phyloP scores from a whole-genome alignment of 2,888 invertebrate species.

The Timema podura region DNA sequence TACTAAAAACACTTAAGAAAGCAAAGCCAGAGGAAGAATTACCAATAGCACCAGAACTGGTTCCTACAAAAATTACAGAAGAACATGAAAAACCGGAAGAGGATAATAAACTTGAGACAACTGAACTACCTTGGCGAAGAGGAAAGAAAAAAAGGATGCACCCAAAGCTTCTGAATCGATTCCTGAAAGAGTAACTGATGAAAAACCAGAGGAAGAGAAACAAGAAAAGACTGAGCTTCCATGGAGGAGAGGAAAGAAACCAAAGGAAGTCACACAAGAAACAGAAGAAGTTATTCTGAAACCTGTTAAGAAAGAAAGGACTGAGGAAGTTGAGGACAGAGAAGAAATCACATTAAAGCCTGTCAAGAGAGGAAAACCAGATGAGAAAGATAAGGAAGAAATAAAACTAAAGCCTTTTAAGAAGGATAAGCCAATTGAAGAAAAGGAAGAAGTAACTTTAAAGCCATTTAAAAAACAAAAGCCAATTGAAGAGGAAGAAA shows the following conservation, averaged over 20 bases:
- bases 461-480: conserved; percentile 25
- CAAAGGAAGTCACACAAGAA: conserved; percentile 17
- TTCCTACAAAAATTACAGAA: conserved; percentile 34
- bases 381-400: conserved; percentile 15
- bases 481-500: conserved; percentile 24
- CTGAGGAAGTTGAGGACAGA: conserved; percentile 36
- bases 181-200: neutral
- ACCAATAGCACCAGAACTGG: neutral
- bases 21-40: conserved; percentile 43
- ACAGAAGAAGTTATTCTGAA: conserved; percentile 34
- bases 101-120: conserved; percentile 31
- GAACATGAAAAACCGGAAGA: conserved; percentile 38
- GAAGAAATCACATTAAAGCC: conserved; percentile 33
- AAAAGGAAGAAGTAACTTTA: conserved; percentile 21
- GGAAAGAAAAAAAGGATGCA: conserved; percentile 14
- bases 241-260: conserved; percentile 16
- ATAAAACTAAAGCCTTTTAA: conserved; percentile 21
- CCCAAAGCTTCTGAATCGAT: neutral
- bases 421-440: conserved; percentile 29
- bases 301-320: conserved; percentile 37
- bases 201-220: conserved; percentile 12
- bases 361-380: conserved; percentile 20
- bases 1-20: conserved; percentile 50
- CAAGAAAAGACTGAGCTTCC: conserved; percentile 9
- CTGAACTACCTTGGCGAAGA: conserved; percentile 38